phyloP scores from a whole-genome alignment of 2,113 vertebrate genomes.

The cat (Felis catus) region F.catus_Fca126_mat1.0 CM031420.1:57438001-57438500 shows the following conservation, averaged over 20 bases:
- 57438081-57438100: not conserved
- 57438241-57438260: not conserved
- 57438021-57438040: not conserved
- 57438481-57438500: not conserved
- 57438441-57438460: not conserved
- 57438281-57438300: not conserved
- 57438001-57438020: not conserved
- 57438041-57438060: not conserved
- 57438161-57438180: not conserved
- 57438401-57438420: not conserved
- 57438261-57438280: conserved; percentile 1
- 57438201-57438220: not conserved
- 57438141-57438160: not conserved
- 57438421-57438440: not conserved
- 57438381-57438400: not conserved
- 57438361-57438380: not conserved
- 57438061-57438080: not conserved
- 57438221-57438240: not conserved
- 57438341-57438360: not conserved
- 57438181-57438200: conserved; percentile 20
- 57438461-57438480: not conserved
- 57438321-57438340: conserved; percentile 5
- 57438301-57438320: not conserved
- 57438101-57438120: not conserved
- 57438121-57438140: not conserved